Base-by-base conservation (phyloP, 2,113 vertebrate species). In the Lepidothrix coronata region DNA sequence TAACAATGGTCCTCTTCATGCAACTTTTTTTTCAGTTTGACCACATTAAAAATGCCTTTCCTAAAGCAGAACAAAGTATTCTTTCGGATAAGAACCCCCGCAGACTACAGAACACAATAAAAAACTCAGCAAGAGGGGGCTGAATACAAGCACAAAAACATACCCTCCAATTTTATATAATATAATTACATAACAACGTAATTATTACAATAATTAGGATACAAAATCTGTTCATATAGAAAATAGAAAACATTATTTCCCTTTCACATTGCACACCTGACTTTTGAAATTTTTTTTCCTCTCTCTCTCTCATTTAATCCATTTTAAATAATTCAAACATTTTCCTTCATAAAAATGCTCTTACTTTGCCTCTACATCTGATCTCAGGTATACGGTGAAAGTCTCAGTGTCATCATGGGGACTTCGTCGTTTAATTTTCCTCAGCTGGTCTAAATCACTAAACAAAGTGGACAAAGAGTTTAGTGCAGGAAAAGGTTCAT, bases 351-450 rank as follows among this genome's bases (percentile, higher is more conserved):
- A 75, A 63, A 85, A 90, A 48, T 13, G 18, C 30, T 80, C 99
- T 98, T 97, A 99, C 99, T 99, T 99, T 93, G 99, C 98, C 87
- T 99, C 99, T 41, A 99, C 99, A 33, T 99, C 99, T 6, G 99
- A 99, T 77, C 99, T 99, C 96, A 99, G 91, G 90, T 99, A 99
- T 25, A 99, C 99, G 8, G 99, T 99, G 95, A 99, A 99, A 35
- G 99, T 99, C 92, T 99, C 99, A 1, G 99, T 99, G 95, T 99
- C 99, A 77, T 99, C 99, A 68, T 99, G 99, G 27, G 99, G 99
- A 96, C 99, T 99, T 92, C 99, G 98, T 57, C 98, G 97, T 81
- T 98, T 98, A 96, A 99, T 99, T 98, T 98, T 99, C 63, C 99
- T 97, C 77, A 99, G 98, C 81, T 99, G 98, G 72, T 99, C 99